Evolutionary conservation across 2,797 vertebrate species (phyloP).

Genomic region (Rhinoraja longicauda): DNA sequence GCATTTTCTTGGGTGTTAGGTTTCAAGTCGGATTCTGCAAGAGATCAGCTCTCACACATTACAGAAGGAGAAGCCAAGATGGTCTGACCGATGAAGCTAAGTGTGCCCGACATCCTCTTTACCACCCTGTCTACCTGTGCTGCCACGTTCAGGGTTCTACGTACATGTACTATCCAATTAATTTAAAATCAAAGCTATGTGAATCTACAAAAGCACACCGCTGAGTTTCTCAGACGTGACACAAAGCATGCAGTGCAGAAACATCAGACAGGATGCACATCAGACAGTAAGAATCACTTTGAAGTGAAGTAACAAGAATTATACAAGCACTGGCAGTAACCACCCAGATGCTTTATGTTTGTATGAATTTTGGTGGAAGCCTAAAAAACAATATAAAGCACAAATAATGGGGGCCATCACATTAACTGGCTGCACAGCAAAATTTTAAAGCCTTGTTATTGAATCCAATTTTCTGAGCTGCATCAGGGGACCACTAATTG

Average conservation of each 20-base stretch:
- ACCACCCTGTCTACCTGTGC: too few species aligned
- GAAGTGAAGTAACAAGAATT: neutral
- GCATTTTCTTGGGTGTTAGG: too few species aligned
- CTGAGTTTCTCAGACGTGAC: neutral
- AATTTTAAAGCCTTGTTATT: neutral
- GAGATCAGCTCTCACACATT: too few species aligned
- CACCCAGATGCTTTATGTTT: neutral
- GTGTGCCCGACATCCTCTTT: too few species aligned
- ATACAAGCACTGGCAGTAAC: neutral
- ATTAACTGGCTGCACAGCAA: neutral
- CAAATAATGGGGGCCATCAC: neutral
- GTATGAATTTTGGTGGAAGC: neutral
- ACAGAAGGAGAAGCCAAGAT: neutral
- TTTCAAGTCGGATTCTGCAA: too few species aligned
- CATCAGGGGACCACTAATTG: neutral
- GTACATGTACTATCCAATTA: neutral
- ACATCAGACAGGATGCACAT: too few species aligned
- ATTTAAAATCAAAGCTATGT: neutral
- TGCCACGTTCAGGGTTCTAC: too few species aligned
- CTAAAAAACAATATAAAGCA: neutral
- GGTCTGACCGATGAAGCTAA: neutral
- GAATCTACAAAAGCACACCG: neutral
- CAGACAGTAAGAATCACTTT: neutral
- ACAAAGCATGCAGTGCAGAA: neutral
- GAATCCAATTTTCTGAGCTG: too few species aligned